Base-by-base conservation (phyloP, 2,113 vertebrate species). In the Pogona vitticeps region DNA sequence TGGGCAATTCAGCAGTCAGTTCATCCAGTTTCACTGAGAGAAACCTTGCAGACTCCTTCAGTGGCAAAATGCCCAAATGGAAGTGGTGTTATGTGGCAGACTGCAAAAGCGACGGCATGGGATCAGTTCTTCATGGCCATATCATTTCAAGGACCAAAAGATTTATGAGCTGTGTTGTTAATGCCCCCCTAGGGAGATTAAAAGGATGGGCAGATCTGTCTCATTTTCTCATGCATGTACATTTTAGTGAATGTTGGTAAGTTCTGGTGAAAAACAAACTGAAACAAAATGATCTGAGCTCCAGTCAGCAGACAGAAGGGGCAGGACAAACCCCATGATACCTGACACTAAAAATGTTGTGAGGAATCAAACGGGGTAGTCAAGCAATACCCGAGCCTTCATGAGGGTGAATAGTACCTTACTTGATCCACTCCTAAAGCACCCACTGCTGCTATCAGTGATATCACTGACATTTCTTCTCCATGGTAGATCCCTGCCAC, bases 61-160 rank as follows among this genome's bases (percentile, higher is more conserved):
- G 18, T 21, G 56, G 31, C n/a, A 42, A 38, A 23, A 23, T 6
- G 6, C 6, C 7, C 61, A 67, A 42, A 67, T 2, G 8, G 17
- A 67, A 42, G 13, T 31, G 81, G 10, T 21, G 31, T 58, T 67
- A 75, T 91, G 83, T 38, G 90, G 88, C 38, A 61, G 52, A 59
- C 52, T 13, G 17, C 15, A 26, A 33, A 21, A 17, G 15, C 31
- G 71, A 42, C 68, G 28, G n/a, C 31, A 70, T 70, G 28, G 31
- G 26, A 36, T 36, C 23, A 15, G 38, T 31, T 68, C 31, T 36
- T 10, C 56, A 38, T 52, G 15, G 3, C 38, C 56, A 20, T 38
- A 23, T 67, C 38, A 33, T 67, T 81, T 68, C 38, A 26, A 42
- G 79, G 2, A 18, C 28, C 63, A 68, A 38, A 1, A 79, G n/a